A percentile compares a stretch with the other conserved stretches of the same genome.
Conservation (phyloP, 2,888 invertebrate species). For the Gisinianus flammeolus region DNA sequence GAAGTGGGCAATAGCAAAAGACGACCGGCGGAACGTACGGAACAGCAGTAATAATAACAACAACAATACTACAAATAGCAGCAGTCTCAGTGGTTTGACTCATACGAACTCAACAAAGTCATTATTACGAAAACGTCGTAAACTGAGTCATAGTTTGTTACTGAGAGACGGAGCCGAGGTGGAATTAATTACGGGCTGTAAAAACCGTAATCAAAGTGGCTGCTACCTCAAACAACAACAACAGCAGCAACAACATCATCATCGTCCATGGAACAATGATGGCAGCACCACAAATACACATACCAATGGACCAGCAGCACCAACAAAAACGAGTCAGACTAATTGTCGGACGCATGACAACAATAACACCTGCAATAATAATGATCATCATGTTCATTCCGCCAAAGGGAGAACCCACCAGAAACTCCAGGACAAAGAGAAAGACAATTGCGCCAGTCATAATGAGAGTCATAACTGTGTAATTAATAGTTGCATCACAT, state of each 20-base stretch:
- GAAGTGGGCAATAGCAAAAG: conserved; percentile 58
- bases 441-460: conserved; percentile 33
- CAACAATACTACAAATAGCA: conserved; percentile 12
- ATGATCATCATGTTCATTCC: neutral
- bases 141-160: conserved; percentile 32
- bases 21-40: conserved; percentile 49
- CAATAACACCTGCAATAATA: conserved; percentile 37
- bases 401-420: neutral
- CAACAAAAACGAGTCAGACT: neutral
- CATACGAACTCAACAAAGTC: conserved; percentile 20
- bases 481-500: conserved; percentile 40
- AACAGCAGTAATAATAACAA: conserved; percentile 18
- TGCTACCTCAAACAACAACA: conserved; percentile 26
- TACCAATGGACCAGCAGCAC: neutral
- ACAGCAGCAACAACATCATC: conserved; percentile 8
- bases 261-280: conserved; percentile 17
- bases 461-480: conserved; percentile 34
- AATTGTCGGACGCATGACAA: conserved; percentile 1
- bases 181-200: conserved; percentile 30
- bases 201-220: neutral
- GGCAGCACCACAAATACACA: neutral
- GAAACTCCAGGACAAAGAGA: conserved; percentile 28
- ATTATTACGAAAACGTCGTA: conserved; percentile 35
- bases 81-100: neutral
- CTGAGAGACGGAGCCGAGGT: conserved; percentile 25